A percentile compares a stretch with the other conserved stretches of the same genome.
phyloP scores from a whole-genome alignment of 2,113 vertebrate genomes.

The Erinaceus europaeus region DNA sequence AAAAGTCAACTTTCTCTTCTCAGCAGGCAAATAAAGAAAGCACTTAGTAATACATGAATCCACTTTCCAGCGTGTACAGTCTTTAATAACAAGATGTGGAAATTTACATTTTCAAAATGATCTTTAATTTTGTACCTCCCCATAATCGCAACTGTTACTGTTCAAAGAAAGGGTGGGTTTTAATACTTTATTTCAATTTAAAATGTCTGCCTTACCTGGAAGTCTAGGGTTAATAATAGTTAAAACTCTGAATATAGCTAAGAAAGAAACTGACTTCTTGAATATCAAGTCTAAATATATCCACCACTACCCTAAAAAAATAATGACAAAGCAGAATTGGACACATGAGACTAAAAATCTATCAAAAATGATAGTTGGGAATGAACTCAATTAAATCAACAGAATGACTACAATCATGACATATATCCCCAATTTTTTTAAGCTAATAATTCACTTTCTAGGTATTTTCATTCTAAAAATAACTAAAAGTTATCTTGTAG shows the following conservation, averaged over 20 bases:
- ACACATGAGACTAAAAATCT: neutral
- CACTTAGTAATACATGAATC: slow-evolving; percentile 39
- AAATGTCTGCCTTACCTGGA: slow-evolving; percentile 23
- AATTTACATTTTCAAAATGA: slow-evolving; percentile 44
- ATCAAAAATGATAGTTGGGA: slow-evolving; percentile 8
- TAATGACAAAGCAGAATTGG: slow-evolving; percentile 40
- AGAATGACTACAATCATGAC: neutral
- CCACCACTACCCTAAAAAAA: slow-evolving; percentile 1
- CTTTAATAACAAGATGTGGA: slow-evolving; percentile 35
- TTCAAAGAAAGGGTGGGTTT: neutral
- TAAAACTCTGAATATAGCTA: neutral
- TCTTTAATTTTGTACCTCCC: slow-evolving; percentile 36
- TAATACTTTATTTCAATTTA: neutral
- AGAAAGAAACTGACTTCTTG: slow-evolving; percentile 5
- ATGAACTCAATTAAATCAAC: slow-evolving; percentile 23
- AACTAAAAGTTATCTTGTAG: slow-evolving; percentile 6
- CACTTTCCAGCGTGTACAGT: slow-evolving; percentile 2
- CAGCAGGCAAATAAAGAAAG: slow-evolving; percentile 37
- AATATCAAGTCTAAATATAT: slow-evolving; percentile 40
- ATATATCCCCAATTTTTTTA: neutral
- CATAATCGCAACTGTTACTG: slow-evolving; percentile 36
- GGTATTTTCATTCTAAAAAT: slow-evolving; percentile 33
- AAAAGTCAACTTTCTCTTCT: slow-evolving; percentile 42
- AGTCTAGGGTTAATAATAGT: slow-evolving; percentile 7
- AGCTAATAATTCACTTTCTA: slow-evolving; percentile 14